Evolutionary conservation across 2,113 vertebrate genomes (phyloP).

Genomic region (Dendrocopos noguchii): DNA sequence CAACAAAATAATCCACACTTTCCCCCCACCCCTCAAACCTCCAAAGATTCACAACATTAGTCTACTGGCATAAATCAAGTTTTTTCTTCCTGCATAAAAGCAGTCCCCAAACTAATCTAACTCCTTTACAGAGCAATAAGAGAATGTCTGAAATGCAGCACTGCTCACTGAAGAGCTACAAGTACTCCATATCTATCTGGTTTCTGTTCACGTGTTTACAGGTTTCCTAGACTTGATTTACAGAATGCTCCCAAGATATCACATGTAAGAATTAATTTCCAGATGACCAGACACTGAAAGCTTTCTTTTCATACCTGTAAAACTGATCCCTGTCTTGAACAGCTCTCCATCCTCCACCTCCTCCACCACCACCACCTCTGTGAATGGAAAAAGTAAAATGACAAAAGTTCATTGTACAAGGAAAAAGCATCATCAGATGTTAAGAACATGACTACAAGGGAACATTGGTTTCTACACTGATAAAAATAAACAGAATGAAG

Average conservation of each 20-base stretch:
- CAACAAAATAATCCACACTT: background rate
- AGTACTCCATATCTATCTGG: background rate
- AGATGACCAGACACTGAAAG: background rate
- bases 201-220: background rate
- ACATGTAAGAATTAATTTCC: background rate
- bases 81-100: background rate
- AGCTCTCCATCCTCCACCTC: slow-evolving; percentile 83
- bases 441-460: background rate
- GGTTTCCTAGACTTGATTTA: background rate
- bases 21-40: too few species aligned
- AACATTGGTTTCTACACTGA: background rate
- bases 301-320: slow-evolving; percentile 73
- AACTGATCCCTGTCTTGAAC: slow-evolving; percentile 85
- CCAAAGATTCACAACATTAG: background rate
- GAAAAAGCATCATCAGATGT: background rate
- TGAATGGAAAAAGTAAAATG: background rate
- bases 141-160: too few species aligned
- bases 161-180: background rate
- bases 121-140: rapidly evolving
- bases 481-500: background rate
- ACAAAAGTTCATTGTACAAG: background rate
- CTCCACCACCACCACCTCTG: slow-evolving; percentile 78
- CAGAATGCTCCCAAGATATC: background rate
- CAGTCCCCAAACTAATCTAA: background rate
- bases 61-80: background rate